Evolutionary conservation across 2,113 vertebrate genomes (phyloP).

Genomic region (Mugil cephalus): DNA sequence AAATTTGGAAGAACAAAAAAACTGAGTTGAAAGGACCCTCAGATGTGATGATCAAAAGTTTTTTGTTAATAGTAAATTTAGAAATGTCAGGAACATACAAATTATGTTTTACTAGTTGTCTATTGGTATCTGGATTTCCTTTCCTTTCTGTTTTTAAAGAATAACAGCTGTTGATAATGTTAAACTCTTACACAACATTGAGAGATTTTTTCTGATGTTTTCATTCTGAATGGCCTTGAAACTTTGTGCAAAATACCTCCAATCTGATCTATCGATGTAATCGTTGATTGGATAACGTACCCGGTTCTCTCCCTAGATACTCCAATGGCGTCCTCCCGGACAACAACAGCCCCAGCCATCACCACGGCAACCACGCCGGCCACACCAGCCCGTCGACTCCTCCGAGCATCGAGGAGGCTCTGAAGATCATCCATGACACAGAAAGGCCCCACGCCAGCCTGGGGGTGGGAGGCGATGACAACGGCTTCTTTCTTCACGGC

Average conservation of each 20-base stretch:
- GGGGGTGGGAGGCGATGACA: slow-evolving; percentile 84
- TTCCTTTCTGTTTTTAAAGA: too few species aligned
- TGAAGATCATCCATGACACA: slow-evolving; percentile 95
- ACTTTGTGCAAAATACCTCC: neutral
- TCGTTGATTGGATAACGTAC: neutral
- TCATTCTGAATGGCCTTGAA: neutral
- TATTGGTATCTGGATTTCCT: too few species aligned
- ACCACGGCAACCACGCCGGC: slow-evolving; percentile 71
- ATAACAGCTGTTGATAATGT: too few species aligned
- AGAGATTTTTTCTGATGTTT: neutral
- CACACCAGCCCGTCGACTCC: slow-evolving; percentile 85
- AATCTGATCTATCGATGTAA: neutral
- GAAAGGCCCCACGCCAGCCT: slow-evolving; percentile 86
- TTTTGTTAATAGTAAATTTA: too few species aligned
- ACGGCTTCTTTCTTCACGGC: slow-evolving; percentile 93
- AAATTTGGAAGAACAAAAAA: too few species aligned
- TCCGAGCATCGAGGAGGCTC: slow-evolving; percentile 95
- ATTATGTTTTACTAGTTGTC: too few species aligned
- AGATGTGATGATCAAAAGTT: too few species aligned
- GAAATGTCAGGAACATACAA: too few species aligned
- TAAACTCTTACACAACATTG: too few species aligned
- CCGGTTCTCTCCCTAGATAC: slow-evolving; percentile 58
- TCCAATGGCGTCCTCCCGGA: slow-evolving; percentile 88
- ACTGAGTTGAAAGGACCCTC: too few species aligned
- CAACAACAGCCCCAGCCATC: slow-evolving; percentile 75